These are phyloP conservation scores for Condylura cristata DNA, from an alignment of 2,113 vertebrate genomes.

Conservation along the genomic window DNA sequence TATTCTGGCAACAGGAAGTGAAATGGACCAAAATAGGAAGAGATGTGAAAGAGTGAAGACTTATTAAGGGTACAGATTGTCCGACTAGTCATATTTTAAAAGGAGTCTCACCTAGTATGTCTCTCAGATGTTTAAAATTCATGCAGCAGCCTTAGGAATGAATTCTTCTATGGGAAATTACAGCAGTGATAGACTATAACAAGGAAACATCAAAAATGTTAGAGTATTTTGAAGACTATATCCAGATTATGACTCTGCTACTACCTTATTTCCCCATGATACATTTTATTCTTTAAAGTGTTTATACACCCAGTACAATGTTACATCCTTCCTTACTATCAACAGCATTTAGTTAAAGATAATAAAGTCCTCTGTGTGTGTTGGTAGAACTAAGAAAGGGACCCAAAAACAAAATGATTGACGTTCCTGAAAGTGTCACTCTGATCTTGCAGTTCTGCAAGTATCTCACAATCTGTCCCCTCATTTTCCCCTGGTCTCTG, in stretches of 20 bases:
- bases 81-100: constrained; percentile 3
- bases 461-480: background rate
- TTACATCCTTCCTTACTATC: background rate
- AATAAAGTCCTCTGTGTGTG: background rate
- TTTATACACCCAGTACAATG: background rate
- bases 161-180: constrained; percentile 21
- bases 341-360: background rate
- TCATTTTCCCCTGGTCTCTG: background rate
- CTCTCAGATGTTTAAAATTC: constrained; percentile 17
- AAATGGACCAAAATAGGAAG: constrained; percentile 10
- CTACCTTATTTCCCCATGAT: background rate
- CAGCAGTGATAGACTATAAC: background rate
- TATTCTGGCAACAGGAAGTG: background rate
- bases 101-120: background rate
- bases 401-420: background rate
- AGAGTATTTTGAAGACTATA: background rate
- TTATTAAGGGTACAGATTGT: background rate
- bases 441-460: background rate
- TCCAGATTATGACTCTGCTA: background rate
- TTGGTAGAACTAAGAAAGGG: background rate
- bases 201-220: background rate
- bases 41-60: background rate
- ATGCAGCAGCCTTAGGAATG: background rate
- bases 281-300: background rate
- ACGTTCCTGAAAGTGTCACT: background rate